Evolutionary conservation across 2,113 vertebrate species (phyloP).

Genomic region (Gallinago jamesoni): DNA sequence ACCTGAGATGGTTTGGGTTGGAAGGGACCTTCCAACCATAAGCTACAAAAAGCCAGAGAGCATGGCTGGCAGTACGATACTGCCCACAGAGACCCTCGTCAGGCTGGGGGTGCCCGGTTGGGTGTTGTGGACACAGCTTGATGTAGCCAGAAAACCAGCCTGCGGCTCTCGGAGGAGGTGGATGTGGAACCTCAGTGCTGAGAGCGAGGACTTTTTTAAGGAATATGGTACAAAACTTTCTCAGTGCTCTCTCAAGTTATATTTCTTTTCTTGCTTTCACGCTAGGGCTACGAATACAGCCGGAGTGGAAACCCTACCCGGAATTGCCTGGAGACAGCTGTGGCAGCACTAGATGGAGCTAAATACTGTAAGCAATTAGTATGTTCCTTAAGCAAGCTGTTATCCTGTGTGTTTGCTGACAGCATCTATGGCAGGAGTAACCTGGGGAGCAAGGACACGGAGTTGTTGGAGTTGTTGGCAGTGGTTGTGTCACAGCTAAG

Average conservation of each 20-base stretch:
- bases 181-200: background rate
- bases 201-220: background rate
- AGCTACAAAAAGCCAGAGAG: background rate
- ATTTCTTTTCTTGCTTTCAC: background rate
- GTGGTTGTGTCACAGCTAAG: background rate
- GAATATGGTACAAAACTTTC: background rate
- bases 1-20: background rate
- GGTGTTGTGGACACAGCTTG: background rate
- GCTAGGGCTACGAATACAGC: conserved; percentile 89
- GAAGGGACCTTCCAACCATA: too few species aligned
- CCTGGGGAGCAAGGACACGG: background rate
- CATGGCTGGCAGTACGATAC: fast-evolving
- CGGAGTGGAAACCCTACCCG: conserved; percentile 93
- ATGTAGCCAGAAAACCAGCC: background rate
- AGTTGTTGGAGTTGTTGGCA: fast-evolving
- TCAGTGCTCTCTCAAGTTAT: background rate
- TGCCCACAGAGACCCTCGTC: background rate
- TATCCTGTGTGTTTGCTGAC: background rate
- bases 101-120: fast-evolving
- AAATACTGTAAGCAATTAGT: conserved; percentile 83
- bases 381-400: background rate
- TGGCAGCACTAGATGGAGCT: conserved; percentile 88
- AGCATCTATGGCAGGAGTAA: too few species aligned
- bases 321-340: conserved; percentile 87
- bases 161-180: background rate